Conservation (phyloP, 2,113 vertebrate species). For the Nipponia nippon region DNA sequence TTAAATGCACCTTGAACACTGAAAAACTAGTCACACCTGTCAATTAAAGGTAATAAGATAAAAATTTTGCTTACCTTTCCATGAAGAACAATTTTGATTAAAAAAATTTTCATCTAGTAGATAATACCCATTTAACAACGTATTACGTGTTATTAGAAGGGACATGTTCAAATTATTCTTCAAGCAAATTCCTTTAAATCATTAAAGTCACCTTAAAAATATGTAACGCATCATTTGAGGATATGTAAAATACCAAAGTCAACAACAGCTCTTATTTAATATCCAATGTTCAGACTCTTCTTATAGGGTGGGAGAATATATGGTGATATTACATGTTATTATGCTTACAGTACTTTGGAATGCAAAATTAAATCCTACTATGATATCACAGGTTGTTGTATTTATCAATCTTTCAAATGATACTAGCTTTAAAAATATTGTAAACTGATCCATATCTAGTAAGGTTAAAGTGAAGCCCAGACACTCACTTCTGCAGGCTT, state of each 20-base stretch:
- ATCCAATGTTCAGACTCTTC: neutral
- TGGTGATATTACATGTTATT: neutral
- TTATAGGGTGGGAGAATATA: neutral
- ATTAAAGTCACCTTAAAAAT: neutral
- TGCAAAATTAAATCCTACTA: neutral
- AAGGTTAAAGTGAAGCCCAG: neutral
- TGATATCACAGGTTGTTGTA: neutral
- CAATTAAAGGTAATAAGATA: neutral
- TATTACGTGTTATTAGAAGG: neutral
- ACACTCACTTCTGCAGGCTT: conserved; percentile 60
- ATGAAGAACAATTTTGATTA: neutral
- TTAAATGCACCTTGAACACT: neutral
- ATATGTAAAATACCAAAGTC: neutral
- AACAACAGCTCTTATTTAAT: neutral
- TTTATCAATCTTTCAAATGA: neutral
- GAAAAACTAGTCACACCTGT: conserved; percentile 11
- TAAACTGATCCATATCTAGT: neutral
- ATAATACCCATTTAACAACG: neutral
- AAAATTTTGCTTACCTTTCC: neutral
- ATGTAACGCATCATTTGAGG: neutral
- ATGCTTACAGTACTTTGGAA: neutral
- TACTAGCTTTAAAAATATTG: neutral
- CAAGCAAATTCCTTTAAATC: neutral
- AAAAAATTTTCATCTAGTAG: neutral
- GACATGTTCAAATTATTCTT: neutral